Evolutionary conservation across 2,797 vertebrate genomes (phyloP).

Genomic region (Acanthurus lineatus): DNA sequence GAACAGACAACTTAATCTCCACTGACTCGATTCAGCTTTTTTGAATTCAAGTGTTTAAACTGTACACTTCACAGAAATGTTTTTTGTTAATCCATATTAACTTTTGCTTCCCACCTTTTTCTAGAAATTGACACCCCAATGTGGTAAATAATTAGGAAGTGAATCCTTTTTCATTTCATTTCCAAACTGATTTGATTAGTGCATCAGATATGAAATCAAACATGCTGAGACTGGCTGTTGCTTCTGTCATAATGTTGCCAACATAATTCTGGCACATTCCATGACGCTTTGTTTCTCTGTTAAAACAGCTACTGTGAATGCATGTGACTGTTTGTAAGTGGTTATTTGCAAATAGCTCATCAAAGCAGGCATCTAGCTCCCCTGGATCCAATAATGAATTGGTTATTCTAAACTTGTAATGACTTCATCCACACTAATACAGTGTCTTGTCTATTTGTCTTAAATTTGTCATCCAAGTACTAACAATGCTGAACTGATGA

Average conservation of each 20-base stretch:
- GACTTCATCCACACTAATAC: neutral
- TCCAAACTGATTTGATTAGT: neutral
- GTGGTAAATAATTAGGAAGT: neutral
- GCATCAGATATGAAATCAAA: neutral
- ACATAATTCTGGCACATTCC: slow-evolving; percentile 3
- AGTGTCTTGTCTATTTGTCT: neutral
- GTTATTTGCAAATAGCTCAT: neutral
- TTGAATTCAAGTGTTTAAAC: slow-evolving; percentile 11
- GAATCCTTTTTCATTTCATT: neutral
- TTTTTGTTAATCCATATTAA: neutral
- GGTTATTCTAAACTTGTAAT: neutral
- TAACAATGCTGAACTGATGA: neutral
- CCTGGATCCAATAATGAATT: neutral
- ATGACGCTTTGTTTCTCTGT: neutral
- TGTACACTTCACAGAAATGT: neutral
- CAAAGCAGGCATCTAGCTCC: neutral
- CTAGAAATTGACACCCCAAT: neutral
- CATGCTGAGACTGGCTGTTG: neutral
- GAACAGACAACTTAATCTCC: slow-evolving; percentile 20
- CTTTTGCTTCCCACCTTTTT: neutral
- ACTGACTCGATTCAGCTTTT: slow-evolving; percentile 12
- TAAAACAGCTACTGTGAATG: neutral
- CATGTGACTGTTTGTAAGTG: neutral
- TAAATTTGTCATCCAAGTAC: too few species aligned
- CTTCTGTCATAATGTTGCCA: slow-evolving; percentile 9